phyloP scores from a whole-genome alignment of 2,113 vertebrate species.

The Platycercus adscitus region DNA sequence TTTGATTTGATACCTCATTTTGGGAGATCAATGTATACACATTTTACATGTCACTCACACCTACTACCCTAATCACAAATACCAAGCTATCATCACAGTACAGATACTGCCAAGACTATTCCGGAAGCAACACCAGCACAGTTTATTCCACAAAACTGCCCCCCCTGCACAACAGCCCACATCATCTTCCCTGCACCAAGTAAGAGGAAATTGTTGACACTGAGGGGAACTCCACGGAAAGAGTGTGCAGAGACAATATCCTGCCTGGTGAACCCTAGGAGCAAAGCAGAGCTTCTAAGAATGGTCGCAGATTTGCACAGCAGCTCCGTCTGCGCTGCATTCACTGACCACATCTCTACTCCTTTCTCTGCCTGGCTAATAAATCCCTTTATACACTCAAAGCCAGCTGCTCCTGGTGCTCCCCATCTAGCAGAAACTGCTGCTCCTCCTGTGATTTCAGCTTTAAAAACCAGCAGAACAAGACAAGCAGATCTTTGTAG shows the following conservation, averaged over 20 bases:
- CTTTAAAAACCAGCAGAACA: background rate
- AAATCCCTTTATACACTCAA: background rate
- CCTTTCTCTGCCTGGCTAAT: background rate
- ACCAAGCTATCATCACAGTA: background rate
- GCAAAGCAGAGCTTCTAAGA: background rate
- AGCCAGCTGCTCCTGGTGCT: background rate
- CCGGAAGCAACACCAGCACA: background rate
- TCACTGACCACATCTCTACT: background rate
- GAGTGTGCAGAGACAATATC: background rate
- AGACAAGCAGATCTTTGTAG: background rate
- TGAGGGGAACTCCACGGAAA: slow-evolving; percentile 5
- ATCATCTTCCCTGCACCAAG: background rate
- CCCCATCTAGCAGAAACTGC: background rate
- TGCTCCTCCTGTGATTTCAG: background rate
- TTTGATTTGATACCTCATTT: background rate
- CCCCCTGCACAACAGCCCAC: background rate
- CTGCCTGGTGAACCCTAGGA: background rate
- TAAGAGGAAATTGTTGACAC: background rate
- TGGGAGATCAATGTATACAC: background rate
- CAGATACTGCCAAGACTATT: background rate
- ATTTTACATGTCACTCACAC: background rate
- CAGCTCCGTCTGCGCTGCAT: background rate
- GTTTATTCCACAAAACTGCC: background rate
- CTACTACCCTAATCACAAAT: background rate
- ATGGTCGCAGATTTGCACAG: background rate